Base-by-base conservation (phyloP, 2,888 invertebrate genomes). In the Dysmachus trigonus region DNA sequence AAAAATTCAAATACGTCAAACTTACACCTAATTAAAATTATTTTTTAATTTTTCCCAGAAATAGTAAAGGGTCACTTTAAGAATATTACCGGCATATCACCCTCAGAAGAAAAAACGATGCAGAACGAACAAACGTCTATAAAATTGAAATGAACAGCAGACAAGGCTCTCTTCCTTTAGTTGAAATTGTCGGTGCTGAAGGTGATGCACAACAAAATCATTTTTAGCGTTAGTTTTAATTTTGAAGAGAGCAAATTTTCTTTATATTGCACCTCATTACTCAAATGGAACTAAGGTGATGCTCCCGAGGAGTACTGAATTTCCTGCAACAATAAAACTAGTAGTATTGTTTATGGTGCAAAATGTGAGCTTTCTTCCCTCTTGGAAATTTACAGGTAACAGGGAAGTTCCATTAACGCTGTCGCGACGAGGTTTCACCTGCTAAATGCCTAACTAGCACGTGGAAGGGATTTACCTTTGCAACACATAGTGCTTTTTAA, bases 321-420 rank as follows among this genome's bases (percentile, higher is more conserved):
- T 38, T 76, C 76, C 76, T 76, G 27, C 41, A 38, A 76, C 38
- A 76, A 76, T 76, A 76, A 76, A 76, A 76, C 76, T 76, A 76
- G 76, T 76, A 38, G 35, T 38, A 76, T 76, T 76, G 76, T 74
- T 74, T n/a, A 22, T 22, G 38, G 27, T 1, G 41, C 18, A 76
- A n/a, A 76, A 76, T 76, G 76, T 18, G 38, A 76, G 27, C 22
- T 41, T 76, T 76, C 76, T 38, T 76, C 35, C 76, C 47, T 47
- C n/a, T 38, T 47, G 33, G 22, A 33, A 76, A 18, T 76, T 76
- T 76, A 38, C 38, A 27, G 76, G 47, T 27, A 76, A 76, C 76
- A 76, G 76, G 38, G 3, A 76, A 76, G 76, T 76, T 76, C 76
- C 76, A 76, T 76, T 76, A 76, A 35, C 35, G 35, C 27, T 76